These are phyloP conservation scores for Dryoscopus gambensis DNA, from an alignment of 2,113 vertebrate genomes.

Conservation along the genomic window DNA sequence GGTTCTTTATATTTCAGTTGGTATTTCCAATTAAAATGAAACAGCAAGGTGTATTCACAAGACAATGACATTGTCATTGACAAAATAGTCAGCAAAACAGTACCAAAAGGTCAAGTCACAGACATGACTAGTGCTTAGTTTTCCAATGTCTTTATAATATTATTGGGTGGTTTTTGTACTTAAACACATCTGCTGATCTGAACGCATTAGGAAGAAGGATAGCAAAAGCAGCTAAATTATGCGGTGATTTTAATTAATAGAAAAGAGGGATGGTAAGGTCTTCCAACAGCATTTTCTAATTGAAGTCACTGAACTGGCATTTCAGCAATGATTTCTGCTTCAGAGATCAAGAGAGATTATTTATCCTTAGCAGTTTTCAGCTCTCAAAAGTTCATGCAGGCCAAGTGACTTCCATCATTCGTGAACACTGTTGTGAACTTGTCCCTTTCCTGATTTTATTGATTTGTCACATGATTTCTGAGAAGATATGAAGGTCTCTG, in stretches of 20 bases:
- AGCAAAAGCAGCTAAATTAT: neutral
- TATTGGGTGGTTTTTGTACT: neutral
- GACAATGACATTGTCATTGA: neutral
- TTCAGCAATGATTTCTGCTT: conserved; percentile 44
- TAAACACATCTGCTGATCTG: neutral
- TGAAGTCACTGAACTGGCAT: conserved; percentile 46
- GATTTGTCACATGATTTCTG: neutral
- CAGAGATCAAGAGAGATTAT: conserved; percentile 44
- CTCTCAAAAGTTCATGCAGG: conserved; percentile 15
- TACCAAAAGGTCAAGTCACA: neutral
- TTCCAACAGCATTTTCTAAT: conserved; percentile 43
- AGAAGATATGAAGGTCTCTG: neutral
- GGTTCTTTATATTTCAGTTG: neutral
- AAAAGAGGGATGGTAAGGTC: neutral
- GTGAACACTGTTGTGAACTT: neutral
- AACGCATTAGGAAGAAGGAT: neutral
- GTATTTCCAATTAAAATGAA: neutral
- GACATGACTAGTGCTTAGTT: neutral
- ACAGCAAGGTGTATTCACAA: neutral
- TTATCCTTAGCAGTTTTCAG: conserved; percentile 11
- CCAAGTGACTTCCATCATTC: neutral
- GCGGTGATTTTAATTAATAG: neutral
- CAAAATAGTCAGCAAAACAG: neutral
- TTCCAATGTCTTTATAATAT: neutral
- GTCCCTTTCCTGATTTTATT: neutral